Conservation (phyloP, 2,888 invertebrate genomes). For the Cheiracanthium punctorium region DNA sequence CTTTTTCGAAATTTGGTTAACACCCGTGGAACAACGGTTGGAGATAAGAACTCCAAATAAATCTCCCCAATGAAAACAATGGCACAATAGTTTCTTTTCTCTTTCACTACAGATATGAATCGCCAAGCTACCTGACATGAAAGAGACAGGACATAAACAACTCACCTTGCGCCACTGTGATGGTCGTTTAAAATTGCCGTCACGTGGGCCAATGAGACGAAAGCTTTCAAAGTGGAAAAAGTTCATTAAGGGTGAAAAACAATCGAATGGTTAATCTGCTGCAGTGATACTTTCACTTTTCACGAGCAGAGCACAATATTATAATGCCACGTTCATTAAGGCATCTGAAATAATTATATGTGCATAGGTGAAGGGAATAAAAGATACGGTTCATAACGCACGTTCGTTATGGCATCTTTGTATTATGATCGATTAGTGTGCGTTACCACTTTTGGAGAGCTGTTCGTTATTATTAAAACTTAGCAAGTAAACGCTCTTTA, state of each 20-base stretch:
- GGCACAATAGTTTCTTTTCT: not conserved
- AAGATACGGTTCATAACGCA: no score
- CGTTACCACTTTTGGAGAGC: no score
- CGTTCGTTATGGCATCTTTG: no score
- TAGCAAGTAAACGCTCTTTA: no score
- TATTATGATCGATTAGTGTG: no score
- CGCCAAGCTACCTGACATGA: not conserved
- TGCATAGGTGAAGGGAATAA: no score
- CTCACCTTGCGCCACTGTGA: not conserved
- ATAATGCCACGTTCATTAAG: no score
- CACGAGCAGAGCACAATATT: no score
- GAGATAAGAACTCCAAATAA: constrained; percentile 10
- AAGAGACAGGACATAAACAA: constrained; percentile 4
- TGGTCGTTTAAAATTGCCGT: not conserved
- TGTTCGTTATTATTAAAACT: no score
- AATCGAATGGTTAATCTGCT: not conserved
- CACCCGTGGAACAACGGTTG: not conserved
- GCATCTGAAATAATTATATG: no score
- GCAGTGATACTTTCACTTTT: no score
- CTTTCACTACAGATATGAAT: not conserved
- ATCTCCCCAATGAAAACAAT: not conserved
- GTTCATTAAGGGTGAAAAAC: constrained; percentile 3
- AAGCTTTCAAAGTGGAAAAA: not conserved
- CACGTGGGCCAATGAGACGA: not conserved
- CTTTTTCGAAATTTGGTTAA: not conserved